A percentile compares a stretch with the other conserved stretches of the same genome.
phyloP scores from a whole-genome alignment of 2,797 vertebrate species.

The Paedocypris micromegethes region DNA sequence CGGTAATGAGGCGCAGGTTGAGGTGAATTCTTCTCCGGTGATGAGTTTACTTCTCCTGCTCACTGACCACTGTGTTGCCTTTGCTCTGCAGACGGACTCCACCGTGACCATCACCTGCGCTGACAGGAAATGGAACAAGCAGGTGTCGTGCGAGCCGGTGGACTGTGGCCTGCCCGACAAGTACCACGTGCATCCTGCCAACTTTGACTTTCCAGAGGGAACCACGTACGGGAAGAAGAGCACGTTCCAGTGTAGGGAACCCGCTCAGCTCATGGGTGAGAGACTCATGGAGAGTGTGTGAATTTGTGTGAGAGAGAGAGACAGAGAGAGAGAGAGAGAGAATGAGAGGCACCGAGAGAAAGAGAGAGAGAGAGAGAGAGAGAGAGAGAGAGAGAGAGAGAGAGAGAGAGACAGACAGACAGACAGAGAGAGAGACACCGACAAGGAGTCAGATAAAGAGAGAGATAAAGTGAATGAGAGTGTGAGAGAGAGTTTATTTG shows the following conservation, averaged over 20 bases:
- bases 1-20: conserved; percentile 15
- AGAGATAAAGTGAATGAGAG: no score
- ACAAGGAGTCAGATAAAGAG: no score
- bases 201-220: conserved; percentile 84
- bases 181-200: conserved; percentile 87
- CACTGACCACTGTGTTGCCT: not conserved
- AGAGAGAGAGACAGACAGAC: no score
- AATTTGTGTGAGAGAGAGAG: not conserved
- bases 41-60: no score
- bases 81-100: conserved; percentile 71
- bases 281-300: conserved; percentile 2
- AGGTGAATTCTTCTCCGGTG: not conserved
- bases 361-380: no score
- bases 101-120: conserved; percentile 83
- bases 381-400: no score
- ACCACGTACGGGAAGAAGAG: conserved; percentile 90
- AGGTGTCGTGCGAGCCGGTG: conserved; percentile 88
- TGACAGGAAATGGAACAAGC: conserved; percentile 94
- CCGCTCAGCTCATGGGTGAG: conserved; percentile 87
- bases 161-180: conserved; percentile 93
- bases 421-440: no score
- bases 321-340: no score
- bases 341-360: no score
- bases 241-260: conserved; percentile 85
- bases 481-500: no score